Percentiles rank a stretch among this genome's conserved stretches.
These are phyloP conservation scores for Dromaius novaehollandiae DNA, from an alignment of 2,113 vertebrate species.

Conservation along the genomic window DNA sequence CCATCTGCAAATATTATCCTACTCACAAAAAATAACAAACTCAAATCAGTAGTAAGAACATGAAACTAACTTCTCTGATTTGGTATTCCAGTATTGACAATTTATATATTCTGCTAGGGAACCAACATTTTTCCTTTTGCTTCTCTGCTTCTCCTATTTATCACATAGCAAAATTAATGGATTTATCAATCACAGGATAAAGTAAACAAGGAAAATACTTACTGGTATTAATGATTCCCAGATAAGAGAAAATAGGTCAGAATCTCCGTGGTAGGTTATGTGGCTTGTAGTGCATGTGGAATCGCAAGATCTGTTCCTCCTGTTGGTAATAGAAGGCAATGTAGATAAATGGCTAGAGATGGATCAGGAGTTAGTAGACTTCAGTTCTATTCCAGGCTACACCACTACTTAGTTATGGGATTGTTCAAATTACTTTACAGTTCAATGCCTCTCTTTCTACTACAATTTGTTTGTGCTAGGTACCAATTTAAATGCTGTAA, in stretches of 20 bases:
- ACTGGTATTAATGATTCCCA: not conserved
- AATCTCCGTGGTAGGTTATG: not conserved
- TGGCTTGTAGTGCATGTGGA: not conserved
- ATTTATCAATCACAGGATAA: not conserved
- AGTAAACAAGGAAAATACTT: not conserved
- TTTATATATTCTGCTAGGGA: not conserved
- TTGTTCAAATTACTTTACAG: not conserved
- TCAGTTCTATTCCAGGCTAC: not conserved
- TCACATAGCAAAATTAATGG: not conserved
- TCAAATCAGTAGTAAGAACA: not conserved
- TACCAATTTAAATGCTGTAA: not conserved
- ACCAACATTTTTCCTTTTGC: not conserved
- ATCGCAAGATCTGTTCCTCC: not conserved
- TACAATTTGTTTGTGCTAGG: not conserved
- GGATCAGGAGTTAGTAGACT: not conserved
- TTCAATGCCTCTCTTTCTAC: not conserved
- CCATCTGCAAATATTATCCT: not conserved
- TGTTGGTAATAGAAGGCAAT: not conserved
- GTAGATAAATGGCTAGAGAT: not conserved
- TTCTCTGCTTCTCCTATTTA: not conserved
- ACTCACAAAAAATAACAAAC: not conserved
- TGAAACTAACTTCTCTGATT: not conserved
- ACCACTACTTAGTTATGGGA: not conserved
- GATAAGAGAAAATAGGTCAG: not conserved
- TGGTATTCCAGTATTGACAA: not conserved